Percentiles rank a stretch among this genome's conserved stretches.
phyloP scores from a whole-genome alignment of 2,797 vertebrate genomes.

The Oreortyx pictus region DNA sequence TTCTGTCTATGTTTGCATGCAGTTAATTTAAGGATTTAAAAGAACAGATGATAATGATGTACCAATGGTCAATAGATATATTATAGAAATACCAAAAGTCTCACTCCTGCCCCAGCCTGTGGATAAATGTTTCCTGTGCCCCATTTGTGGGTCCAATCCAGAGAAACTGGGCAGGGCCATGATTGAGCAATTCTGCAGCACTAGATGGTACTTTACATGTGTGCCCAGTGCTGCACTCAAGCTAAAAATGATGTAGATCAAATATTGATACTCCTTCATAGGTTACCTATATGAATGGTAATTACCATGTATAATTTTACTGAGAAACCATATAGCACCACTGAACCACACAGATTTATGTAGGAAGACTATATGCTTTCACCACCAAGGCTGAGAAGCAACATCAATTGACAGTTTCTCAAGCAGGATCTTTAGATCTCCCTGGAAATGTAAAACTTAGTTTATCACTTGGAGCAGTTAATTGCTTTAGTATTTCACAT shows the following conservation, averaged over 20 bases:
- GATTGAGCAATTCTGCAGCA: fast-evolving
- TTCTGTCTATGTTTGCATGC: not conserved
- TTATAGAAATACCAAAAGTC: not conserved
- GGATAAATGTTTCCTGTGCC: not conserved
- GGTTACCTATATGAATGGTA: not conserved
- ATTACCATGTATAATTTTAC: not conserved
- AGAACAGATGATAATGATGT: not conserved
- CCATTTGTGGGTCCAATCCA: not conserved
- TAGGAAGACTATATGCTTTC: not conserved
- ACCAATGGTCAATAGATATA: too few species aligned
- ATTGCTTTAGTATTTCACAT: not conserved
- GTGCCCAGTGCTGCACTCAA: not conserved
- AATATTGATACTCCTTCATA: not conserved
- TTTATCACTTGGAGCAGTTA: not conserved
- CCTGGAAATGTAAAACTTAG: not conserved
- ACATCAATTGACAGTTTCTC: not conserved
- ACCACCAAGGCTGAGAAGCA: not conserved
- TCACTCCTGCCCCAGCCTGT: not conserved
- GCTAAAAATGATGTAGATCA: not conserved
- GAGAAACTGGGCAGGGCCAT: not conserved
- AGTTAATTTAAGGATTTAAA: not conserved
- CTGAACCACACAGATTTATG: not conserved
- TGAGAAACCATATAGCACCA: not conserved
- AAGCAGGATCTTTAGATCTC: not conserved
- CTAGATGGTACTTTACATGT: not conserved